Conservation (phyloP, 2,113 vertebrate species). For the Phoxinus phoxinus region DNA sequence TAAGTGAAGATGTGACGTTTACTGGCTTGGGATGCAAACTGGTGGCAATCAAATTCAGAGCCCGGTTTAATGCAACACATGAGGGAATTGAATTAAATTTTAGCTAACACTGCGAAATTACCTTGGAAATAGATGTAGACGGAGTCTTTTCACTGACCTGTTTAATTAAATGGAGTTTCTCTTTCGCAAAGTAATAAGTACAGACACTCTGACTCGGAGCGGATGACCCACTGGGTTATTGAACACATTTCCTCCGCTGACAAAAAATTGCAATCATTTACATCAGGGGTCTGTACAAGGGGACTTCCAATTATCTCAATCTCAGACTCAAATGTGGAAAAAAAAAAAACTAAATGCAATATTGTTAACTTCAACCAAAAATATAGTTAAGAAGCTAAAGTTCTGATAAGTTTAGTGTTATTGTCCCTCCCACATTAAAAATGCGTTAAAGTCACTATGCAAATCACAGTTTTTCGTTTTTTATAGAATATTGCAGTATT, state of each 20-base stretch:
- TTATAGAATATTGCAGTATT: too few species aligned
- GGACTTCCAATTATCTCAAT: neutral
- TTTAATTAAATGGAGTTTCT: slow-evolving; percentile 73
- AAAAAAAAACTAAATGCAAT: neutral
- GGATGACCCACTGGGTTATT: slow-evolving; percentile 5
- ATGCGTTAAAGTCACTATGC: too few species aligned
- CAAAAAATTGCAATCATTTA: slow-evolving; percentile 10
- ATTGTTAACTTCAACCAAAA: too few species aligned
- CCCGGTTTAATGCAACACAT: slow-evolving; percentile 67
- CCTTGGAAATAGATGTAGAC: slow-evolving; percentile 63
- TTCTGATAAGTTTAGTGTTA: too few species aligned
- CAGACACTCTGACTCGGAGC: slow-evolving; percentile 55
- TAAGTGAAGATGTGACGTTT: slow-evolving; percentile 55
- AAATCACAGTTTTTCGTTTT: too few species aligned
- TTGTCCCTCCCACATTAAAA: too few species aligned
- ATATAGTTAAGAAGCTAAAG: too few species aligned
- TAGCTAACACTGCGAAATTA: slow-evolving; percentile 64
- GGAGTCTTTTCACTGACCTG: slow-evolving; percentile 67
- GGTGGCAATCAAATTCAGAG: slow-evolving; percentile 66
- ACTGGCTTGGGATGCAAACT: slow-evolving; percentile 61
- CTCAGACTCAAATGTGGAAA: too few species aligned
- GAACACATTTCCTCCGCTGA: neutral
- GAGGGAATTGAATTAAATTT: slow-evolving; percentile 63
- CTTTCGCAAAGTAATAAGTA: slow-evolving; percentile 68
- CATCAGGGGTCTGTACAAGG: slow-evolving; percentile 17